Conservation (phyloP, 92 coral and sea anemone species). For the Actinernus sp. region DNA sequence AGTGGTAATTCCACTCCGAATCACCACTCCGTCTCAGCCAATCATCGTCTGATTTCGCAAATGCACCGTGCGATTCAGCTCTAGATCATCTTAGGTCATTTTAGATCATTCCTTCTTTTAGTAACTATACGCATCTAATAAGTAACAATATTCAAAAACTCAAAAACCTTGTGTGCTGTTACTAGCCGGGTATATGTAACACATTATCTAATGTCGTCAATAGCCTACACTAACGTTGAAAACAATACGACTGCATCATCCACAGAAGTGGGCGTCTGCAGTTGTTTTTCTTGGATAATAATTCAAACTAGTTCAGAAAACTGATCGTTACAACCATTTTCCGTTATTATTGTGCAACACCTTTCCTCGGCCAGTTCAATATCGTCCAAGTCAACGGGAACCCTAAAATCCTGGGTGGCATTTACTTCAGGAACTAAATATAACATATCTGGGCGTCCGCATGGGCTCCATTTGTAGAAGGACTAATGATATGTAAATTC, state of each 20-base stretch:
- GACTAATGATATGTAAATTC: conserved; percentile 66
- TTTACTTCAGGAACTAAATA: conserved; percentile 62
- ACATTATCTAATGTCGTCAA: too few relatives aligned
- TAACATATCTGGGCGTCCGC: conserved; percentile 57
- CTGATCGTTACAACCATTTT: conserved; percentile 29
- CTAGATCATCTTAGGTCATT: too few relatives aligned
- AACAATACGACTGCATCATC: conserved; percentile 20
- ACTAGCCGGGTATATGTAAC: too few relatives aligned
- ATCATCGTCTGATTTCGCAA: too few relatives aligned
- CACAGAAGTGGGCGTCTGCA: conserved; percentile 17
- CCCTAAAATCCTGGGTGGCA: conserved; percentile 31
- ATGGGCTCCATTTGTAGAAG: conserved; percentile 44
- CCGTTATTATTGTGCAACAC: conserved; percentile 32
- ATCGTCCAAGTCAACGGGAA: conserved; percentile 39
- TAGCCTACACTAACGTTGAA: neutral
- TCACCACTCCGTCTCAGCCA: too few relatives aligned
- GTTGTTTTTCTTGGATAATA: conserved; percentile 46
- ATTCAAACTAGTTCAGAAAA: conserved; percentile 34
- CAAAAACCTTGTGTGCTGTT: conserved; percentile 2
- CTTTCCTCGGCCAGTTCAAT: conserved; percentile 38
- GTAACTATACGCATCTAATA: too few relatives aligned
- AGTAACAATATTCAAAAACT: too few relatives aligned
- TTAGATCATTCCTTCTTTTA: too few relatives aligned
- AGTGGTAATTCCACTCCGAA: too few relatives aligned
- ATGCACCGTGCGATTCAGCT: too few relatives aligned